phyloP scores from a whole-genome alignment of 2,797 vertebrate species.

The Diplodus sargus region DNA sequence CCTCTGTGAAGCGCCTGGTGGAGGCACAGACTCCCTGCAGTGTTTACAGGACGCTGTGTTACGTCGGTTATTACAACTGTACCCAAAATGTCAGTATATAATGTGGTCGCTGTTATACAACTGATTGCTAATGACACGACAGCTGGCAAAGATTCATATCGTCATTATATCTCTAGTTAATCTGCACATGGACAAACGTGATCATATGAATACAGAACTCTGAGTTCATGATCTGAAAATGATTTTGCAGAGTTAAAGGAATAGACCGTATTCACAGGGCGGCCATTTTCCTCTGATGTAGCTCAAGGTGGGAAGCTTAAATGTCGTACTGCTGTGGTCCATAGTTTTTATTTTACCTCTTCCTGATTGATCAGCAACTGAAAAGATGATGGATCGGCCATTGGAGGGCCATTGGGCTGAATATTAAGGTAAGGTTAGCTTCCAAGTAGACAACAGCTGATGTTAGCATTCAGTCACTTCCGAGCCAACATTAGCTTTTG shows the following conservation, averaged over 20 bases:
- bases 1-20: slow-evolving; percentile 75
- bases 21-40: slow-evolving; percentile 45
- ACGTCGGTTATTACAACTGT: slow-evolving; percentile 41
- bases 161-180: slow-evolving; percentile 22
- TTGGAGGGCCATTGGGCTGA: too few relatives aligned
- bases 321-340: too few relatives aligned
- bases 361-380: too few relatives aligned
- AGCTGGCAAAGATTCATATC: slow-evolving; percentile 1
- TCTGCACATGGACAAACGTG: slow-evolving; percentile 23
- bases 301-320: too few relatives aligned
- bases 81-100: slow-evolving; percentile 20
- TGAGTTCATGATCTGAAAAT: slow-evolving; percentile 58
- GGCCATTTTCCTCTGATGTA: too few relatives aligned
- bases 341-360: too few relatives aligned
- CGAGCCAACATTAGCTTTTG: too few relatives aligned
- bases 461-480: too few relatives aligned
- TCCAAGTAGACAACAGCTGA: too few relatives aligned
- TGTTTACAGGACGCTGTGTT: slow-evolving; percentile 24
- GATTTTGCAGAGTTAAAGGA: slow-evolving; percentile 48
- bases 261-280: not conserved
- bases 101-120: slow-evolving; percentile 32
- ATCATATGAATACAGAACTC: slow-evolving; percentile 25
- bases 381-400: too few relatives aligned
- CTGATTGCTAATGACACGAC: slow-evolving; percentile 30
- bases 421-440: too few relatives aligned